Conservation (phyloP, 2,888 invertebrate species). For the Idaea aversata region DNA sequence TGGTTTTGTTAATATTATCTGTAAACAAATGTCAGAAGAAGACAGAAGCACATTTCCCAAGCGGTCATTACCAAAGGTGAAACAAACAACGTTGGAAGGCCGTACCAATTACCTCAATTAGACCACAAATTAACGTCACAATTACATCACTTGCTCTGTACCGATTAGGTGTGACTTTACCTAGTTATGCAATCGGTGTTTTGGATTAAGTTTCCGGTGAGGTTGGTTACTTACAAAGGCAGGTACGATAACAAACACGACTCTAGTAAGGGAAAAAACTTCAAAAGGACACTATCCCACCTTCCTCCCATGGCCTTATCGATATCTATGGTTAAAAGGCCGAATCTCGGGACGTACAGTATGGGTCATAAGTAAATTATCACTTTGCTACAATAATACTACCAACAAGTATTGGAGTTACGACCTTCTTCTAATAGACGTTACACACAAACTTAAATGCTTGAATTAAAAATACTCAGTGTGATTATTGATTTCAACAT, state of each 20-base stretch:
- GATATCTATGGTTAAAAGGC: no score
- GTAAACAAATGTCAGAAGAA: neutral
- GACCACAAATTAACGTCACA: neutral
- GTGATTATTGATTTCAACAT: no score
- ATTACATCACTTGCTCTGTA: neutral
- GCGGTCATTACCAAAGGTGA: conserved; percentile 5
- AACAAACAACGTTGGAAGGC: neutral
- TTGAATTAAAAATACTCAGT: no score
- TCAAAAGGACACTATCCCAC: neutral
- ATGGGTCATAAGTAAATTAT: no score
- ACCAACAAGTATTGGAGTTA: no score
- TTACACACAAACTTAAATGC: no score
- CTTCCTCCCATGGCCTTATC: no score
- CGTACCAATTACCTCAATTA: conserved; percentile 4
- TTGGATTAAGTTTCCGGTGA: neutral
- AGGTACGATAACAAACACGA: neutral
- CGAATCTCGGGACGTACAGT: no score
- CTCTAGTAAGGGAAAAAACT: neutral
- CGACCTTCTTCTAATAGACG: no score
- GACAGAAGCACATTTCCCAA: no score
- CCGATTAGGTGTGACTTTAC: neutral
- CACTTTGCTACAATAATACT: no score
- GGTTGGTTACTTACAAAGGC: neutral
- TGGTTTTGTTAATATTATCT: no score
- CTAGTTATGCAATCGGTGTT: neutral